Percentiles rank a stretch among this genome's conserved stretches.
phyloP scores from a whole-genome alignment of 2,113 vertebrate genomes.

The Monopterus albus region DNA sequence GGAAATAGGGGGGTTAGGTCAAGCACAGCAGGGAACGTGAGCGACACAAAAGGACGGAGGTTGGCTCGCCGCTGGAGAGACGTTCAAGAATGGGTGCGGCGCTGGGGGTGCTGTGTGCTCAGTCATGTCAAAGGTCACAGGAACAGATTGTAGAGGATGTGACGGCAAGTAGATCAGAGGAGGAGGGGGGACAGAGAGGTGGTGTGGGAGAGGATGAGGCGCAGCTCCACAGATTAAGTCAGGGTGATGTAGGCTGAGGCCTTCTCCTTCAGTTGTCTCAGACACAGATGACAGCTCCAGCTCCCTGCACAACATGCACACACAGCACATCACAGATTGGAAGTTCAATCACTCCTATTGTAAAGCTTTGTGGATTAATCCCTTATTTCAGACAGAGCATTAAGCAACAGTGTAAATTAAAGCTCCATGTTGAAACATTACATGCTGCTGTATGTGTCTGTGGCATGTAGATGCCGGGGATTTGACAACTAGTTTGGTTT shows the following conservation, averaged over 20 bases:
- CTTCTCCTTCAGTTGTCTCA: conserved; percentile 95
- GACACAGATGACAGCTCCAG: conserved; percentile 95
- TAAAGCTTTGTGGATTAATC: conserved; percentile 71
- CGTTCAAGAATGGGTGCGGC: conserved; percentile 20
- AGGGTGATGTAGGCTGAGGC: conserved; percentile 95
- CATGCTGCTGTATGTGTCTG: conserved; percentile 63
- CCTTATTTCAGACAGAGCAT: conserved; percentile 57
- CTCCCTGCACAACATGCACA: conserved; percentile 83
- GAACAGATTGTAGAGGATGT: conserved; percentile 26
- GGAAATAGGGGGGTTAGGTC: conserved; percentile 22
- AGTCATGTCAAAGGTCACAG: conserved; percentile 54
- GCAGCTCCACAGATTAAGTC: conserved; percentile 83
- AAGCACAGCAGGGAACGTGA: conserved; percentile 46
- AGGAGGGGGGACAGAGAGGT: conserved; percentile 20
- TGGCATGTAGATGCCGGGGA: conserved; percentile 43
- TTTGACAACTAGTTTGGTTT: conserved; percentile 64
- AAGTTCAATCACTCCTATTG: conserved; percentile 66
- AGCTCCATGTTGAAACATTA: conserved; percentile 58
- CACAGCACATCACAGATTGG: conserved; percentile 49
- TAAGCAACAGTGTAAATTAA: conserved; percentile 73
- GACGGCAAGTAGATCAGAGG: conserved; percentile 4
- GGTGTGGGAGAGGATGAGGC: conserved; percentile 55
- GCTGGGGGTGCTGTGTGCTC: conserved; percentile 42
- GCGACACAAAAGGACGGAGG: conserved; percentile 46
- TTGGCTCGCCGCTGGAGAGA: conserved; percentile 35